Conservation (phyloP, 2,113 vertebrate genomes). For the Probosciger aterrimus region DNA sequence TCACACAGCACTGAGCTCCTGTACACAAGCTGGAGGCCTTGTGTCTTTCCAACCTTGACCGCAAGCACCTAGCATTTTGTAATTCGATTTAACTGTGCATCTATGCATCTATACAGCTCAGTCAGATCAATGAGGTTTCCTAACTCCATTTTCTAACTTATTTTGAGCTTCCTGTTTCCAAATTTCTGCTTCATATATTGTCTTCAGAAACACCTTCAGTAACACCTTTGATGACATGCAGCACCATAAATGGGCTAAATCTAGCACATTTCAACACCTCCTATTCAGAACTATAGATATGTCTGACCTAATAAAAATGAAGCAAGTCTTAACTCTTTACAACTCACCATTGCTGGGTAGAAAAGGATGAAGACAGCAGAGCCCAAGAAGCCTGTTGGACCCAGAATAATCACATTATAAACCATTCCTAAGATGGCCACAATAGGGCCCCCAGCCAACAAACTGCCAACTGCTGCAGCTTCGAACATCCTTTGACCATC, state of each 20-base stretch:
- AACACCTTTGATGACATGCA: background rate
- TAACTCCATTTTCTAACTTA: background rate
- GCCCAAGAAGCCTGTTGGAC: slow-evolving; percentile 89
- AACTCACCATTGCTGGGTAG: slow-evolving; percentile 91
- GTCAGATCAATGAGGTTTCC: background rate
- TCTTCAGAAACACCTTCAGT: background rate
- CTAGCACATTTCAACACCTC: background rate
- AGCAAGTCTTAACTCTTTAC: background rate
- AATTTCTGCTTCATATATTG: background rate
- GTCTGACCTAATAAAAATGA: background rate
- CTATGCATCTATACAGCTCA: background rate
- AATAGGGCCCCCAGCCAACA: slow-evolving; percentile 89
- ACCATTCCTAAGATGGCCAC: slow-evolving; percentile 88
- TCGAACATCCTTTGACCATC: slow-evolving; percentile 94
- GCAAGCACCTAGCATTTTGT: background rate
- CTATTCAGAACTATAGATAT: background rate
- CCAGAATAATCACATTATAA: slow-evolving; percentile 87
- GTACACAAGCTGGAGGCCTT: background rate
- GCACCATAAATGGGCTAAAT: background rate
- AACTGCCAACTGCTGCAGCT: slow-evolving; percentile 88
- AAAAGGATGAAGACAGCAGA: slow-evolving; percentile 93
- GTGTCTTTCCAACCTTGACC: background rate
- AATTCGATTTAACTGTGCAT: background rate
- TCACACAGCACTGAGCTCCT: background rate
- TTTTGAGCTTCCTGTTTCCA: background rate